Evolutionary conservation across 2,113 vertebrate species (phyloP), one percentile per base, ranked within the genome.

Genomic region (Tylochromis polylepis): DNA sequence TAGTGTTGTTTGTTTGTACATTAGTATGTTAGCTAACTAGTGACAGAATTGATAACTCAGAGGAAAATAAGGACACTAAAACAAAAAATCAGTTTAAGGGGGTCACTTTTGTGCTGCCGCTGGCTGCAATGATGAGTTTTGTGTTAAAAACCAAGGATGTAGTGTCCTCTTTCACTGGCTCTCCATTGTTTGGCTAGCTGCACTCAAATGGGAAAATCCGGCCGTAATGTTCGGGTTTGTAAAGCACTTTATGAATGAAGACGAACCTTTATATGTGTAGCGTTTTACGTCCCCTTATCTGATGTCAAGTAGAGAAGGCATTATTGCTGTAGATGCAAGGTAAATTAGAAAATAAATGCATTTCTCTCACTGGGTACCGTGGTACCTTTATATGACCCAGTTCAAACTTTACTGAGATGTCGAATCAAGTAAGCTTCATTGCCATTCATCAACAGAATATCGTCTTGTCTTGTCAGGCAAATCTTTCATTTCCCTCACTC

Each of bases 391-490:
- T 57, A 16, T 49, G 88, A 92, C 79, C 89, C 16, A 81, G 89
- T 93, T 89, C 59, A 89, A 92, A 84, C 82, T 80, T 92, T 83
- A 80, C 46, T 34, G 34, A 87, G 59, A 62, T 34, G 55, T 36
- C 31, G 11, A 24, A 60, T 70, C 20, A 58, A 72, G 85, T 87
- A 38, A 36, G 57, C 59, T 82, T 87, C 81, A 82, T 79, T 62
- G 79, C 84, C 88, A 90, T 93, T 94, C 87, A 89, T 89, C 88
- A 91, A 38, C 81, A 27, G 5, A 36, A 65, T 38, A 5, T 58
- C 16, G 4, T 72, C 58, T 86, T 79, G 49, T 86, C 80, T 46
- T 27, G 51, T 87, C 56, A 5, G 79, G 46, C 18, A 87, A 86
- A 86, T 67, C 81, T 84, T 85, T 87, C 82, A 86, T 86, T 91